Percentiles rank a stretch among this genome's conserved stretches.
Conservation (phyloP, 1,140 invertebrate genomes). For the Ridgeia piscesae region DNA sequence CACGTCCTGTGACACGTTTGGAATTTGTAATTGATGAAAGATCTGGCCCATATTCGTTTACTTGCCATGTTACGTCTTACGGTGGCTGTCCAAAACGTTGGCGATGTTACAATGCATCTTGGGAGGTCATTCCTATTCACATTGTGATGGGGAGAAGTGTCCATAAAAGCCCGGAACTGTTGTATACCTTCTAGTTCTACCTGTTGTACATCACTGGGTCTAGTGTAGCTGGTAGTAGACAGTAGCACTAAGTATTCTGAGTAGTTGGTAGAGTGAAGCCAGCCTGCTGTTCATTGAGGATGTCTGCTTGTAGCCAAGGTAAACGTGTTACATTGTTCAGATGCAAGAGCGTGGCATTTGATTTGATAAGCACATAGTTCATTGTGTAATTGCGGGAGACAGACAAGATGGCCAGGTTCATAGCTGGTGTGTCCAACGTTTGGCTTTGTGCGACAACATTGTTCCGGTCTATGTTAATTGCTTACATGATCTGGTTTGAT, state of each 20-base stretch:
- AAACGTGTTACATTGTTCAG: background rate
- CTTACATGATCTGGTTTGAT: background rate
- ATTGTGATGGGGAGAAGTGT: background rate
- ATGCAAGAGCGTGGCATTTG: background rate
- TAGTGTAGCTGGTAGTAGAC: background rate
- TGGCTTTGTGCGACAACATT: background rate
- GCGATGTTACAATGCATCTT: background rate
- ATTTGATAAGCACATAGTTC: background rate
- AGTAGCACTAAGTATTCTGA: background rate
- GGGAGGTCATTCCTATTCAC: background rate
- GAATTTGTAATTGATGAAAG: background rate
- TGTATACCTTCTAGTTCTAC: background rate
- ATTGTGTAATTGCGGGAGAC: background rate
- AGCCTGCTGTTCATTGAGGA: background rate
- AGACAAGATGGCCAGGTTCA: background rate
- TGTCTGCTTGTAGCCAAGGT: background rate
- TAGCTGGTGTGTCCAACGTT: background rate
- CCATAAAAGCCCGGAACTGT: background rate
- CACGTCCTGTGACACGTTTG: background rate
- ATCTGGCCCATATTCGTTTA: background rate
- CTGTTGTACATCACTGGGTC: background rate
- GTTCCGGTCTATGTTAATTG: background rate
- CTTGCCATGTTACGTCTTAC: background rate
- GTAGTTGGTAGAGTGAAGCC: background rate
- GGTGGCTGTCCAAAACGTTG: background rate